Conservation (phyloP, 1,140 invertebrate species). For the Venustaconcha ellipsiformis region DNA sequence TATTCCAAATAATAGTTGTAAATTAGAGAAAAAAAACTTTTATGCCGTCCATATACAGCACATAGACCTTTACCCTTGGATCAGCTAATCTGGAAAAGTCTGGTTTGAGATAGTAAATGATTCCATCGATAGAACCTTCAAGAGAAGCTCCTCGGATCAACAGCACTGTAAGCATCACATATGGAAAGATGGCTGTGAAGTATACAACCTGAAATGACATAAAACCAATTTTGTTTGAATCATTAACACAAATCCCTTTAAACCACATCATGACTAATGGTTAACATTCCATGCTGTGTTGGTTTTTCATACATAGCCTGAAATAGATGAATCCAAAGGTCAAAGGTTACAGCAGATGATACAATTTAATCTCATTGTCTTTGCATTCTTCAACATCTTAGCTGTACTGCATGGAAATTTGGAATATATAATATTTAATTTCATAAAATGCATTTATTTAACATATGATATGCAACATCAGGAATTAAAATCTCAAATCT, state of each 20-base stretch:
- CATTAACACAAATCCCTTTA: background rate
- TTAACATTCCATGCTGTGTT: background rate
- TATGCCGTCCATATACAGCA: background rate
- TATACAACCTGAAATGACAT: slow-evolving; percentile 75
- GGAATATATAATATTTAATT: no score
- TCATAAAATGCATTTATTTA: no score
- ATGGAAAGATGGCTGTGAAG: slow-evolving; percentile 88
- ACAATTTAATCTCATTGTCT: no score
- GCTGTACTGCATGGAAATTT: no score
- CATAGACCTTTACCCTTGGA: slow-evolving; percentile 27
- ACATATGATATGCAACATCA: no score
- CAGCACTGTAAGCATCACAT: slow-evolving; percentile 85
- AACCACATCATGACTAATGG: no score
- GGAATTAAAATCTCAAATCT: no score
- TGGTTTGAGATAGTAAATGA: slow-evolving; percentile 75
- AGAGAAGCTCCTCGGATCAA: slow-evolving; percentile 85
- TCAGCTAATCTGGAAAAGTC: slow-evolving; percentile 52
- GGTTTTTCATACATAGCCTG: background rate
- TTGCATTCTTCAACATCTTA: no score
- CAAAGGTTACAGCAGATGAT: background rate
- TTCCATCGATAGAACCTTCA: slow-evolving; percentile 82
- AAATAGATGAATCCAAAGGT: background rate
- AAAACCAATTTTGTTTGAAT: background rate
- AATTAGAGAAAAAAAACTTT: no score
- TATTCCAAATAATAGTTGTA: no score